Evolutionary conservation across 2,888 invertebrate species (phyloP).

Genomic region (Trimorus sp.): DNA sequence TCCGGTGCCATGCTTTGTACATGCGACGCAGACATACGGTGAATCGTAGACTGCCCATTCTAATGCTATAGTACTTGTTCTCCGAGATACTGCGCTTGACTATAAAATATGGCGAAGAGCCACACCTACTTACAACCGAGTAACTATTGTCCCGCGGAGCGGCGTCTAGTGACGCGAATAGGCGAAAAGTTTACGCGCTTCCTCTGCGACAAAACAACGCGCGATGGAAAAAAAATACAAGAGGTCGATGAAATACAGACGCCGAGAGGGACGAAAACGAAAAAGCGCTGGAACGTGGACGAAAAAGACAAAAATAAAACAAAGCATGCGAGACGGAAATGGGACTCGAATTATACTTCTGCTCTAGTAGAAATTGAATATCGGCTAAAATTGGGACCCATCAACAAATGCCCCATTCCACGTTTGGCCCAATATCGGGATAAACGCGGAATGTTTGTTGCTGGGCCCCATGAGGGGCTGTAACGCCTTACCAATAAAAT

Average conservation of each 20-base stretch:
- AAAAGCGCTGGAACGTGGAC: neutral
- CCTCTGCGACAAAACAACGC: conserved; percentile 27
- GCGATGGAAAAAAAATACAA: conserved; percentile 3
- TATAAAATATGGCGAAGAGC: conserved; percentile 77
- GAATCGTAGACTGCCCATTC: conserved; percentile 57
- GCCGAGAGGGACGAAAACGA: neutral
- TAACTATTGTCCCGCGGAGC: conserved; percentile 74
- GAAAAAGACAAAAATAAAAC: neutral
- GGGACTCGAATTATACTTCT: neutral
- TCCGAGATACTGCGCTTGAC: conserved; percentile 77
- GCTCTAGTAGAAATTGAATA: no score
- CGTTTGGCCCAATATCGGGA: no score
- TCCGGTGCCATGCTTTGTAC: conserved; percentile 44
- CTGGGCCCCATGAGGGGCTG: no score
- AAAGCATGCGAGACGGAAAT: neutral
- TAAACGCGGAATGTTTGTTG: no score
- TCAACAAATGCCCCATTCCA: no score
- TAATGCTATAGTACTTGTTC: conserved; percentile 73
- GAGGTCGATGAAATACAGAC: conserved; percentile 15
- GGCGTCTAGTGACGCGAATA: conserved; percentile 48
- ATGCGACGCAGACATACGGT: conserved; percentile 39
- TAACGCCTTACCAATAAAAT: no score
- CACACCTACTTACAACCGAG: conserved; percentile 77
- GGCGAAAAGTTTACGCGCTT: conserved; percentile 46
- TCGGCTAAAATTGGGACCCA: no score